Conservation (phyloP, 1,140 invertebrate genomes). For the Wiebesia pumilae region DNA sequence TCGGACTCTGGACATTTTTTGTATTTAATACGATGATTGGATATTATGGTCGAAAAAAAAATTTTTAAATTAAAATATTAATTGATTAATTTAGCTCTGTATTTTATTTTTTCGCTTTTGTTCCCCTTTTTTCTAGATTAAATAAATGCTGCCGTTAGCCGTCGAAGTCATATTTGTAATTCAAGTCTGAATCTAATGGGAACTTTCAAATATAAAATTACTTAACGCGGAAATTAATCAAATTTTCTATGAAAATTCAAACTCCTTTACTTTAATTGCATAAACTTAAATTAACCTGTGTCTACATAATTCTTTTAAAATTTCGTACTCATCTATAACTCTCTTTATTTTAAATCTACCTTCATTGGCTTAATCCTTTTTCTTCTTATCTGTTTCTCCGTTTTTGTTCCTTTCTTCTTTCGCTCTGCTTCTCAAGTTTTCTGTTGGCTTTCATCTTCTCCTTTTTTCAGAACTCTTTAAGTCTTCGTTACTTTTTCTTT, state of each 20-base stretch:
- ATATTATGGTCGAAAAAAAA: background rate
- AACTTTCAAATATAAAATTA: no score
- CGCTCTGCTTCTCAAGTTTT: background rate
- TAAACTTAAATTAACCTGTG: background rate
- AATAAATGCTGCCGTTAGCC: background rate
- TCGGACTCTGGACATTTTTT: conserved; percentile 15
- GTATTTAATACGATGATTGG: conserved; percentile 30
- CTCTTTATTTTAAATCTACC: background rate
- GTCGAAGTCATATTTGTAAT: background rate
- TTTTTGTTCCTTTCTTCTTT: conserved; percentile 1
- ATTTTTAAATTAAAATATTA: conserved; percentile 26
- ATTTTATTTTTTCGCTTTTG: background rate
- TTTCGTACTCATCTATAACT: background rate
- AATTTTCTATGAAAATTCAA: no score
- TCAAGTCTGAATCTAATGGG: background rate
- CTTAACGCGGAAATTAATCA: no score
- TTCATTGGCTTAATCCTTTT: background rate
- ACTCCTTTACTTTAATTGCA: background rate
- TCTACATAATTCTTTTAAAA: background rate
- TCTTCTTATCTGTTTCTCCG: background rate
- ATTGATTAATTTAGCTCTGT: conserved; percentile 6
- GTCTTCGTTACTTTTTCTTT: background rate
- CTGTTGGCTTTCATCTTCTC: background rate
- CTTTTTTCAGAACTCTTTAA: background rate
- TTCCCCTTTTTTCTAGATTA: background rate